A percentile compares a stretch with the other conserved stretches of the same genome.
Evolutionary conservation across 35 echinoderm and acorn worm genomes (phyloP).

Genomic region (Apostichopus parvimensis): DNA sequence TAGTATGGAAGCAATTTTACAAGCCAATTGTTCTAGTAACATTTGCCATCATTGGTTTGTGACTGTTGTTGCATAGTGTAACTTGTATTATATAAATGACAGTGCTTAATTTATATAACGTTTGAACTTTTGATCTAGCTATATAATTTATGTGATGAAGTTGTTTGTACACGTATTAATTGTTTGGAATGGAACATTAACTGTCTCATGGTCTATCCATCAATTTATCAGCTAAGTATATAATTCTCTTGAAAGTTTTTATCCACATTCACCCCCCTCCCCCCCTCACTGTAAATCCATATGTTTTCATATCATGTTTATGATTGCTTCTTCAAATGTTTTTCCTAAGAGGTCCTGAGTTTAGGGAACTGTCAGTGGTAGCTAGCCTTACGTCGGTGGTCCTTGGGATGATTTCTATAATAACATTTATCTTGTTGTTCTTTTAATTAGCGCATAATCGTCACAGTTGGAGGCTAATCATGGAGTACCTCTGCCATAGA

Average conservation of each 20-base stretch:
- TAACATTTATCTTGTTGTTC: neutral
- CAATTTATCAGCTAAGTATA: neutral
- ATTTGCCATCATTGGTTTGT: no score
- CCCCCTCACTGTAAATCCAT: neutral
- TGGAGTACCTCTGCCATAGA: neutral
- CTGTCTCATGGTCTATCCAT: neutral
- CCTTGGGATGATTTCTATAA: neutral
- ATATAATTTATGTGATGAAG: no score
- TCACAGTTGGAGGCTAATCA: neutral
- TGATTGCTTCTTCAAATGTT: neutral
- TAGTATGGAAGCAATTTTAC: no score
- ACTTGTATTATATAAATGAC: no score
- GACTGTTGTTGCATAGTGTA: no score
- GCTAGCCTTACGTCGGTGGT: neutral
- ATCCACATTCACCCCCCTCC: neutral
- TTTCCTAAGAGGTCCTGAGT: neutral
- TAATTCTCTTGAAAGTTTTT: neutral
- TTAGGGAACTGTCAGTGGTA: neutral
- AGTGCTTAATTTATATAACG: no score
- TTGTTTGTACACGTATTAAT: no score
- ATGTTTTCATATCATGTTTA: conserved; percentile 20
- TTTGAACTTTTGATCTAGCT: no score
- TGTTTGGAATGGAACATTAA: no score
- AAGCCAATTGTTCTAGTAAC: no score
- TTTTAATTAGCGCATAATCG: neutral